Evolutionary conservation across 2,797 vertebrate species (phyloP).

Genomic region (Manis javanica): DNA sequence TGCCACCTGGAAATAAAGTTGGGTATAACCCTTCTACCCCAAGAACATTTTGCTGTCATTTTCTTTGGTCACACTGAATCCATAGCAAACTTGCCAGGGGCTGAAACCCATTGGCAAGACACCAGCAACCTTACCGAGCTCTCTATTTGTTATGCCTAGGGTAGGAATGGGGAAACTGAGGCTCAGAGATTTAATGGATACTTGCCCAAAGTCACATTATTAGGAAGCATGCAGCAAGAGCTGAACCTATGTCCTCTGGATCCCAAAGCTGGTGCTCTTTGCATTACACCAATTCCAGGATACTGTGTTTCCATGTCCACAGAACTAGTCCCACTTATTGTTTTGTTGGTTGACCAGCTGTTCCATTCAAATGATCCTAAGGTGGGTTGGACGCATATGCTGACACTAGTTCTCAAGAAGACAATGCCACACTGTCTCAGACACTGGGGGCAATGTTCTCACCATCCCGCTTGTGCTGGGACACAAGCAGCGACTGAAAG

Average conservation of each 20-base stretch:
- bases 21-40: too few relatives aligned
- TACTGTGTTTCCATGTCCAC: background rate
- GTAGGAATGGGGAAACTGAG: background rate
- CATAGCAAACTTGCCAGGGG: too few relatives aligned
- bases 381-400: background rate
- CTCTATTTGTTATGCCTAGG: background rate
- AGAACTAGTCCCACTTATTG: background rate
- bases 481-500: conserved; percentile 76
- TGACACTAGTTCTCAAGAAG: background rate
- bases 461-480: conserved; percentile 63
- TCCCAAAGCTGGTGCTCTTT: background rate
- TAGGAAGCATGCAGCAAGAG: background rate
- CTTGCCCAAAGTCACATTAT: background rate
- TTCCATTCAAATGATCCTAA: background rate
- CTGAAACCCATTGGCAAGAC: too few relatives aligned
- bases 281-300: background rate
- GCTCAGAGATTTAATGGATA: background rate
- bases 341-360: background rate
- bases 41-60: too few relatives aligned
- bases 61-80: too few relatives aligned
- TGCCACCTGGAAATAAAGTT: too few relatives aligned
- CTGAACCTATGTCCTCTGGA: background rate
- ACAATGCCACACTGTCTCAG: background rate
- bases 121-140: background rate
- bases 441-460: background rate